Evolutionary conservation across 2,113 vertebrate species (phyloP), one percentile per base, ranked within the genome.

Genomic region (Gnathonemus longibarbis): DNA sequence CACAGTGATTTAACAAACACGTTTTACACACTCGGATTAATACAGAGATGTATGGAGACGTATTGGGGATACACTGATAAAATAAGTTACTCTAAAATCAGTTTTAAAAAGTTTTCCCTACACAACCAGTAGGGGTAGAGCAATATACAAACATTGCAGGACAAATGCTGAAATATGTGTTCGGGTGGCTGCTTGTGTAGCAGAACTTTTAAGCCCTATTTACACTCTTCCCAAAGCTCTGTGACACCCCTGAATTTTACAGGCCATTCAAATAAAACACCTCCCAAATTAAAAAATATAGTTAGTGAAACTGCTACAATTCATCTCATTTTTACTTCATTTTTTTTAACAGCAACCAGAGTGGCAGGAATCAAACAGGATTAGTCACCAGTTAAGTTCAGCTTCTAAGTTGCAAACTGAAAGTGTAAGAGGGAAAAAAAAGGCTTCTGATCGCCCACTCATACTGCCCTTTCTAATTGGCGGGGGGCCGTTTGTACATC

Each of bases 331-430:
- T 90, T 87, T 83, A 84, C 74, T 31, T 80, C 50, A 90, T 91
- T 84, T 90, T 89, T 91, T 88, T 56, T 90, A 91, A 92, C 92
- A 91, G 88, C 42, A 91, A 94, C 92, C 91, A 93, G 88, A 87
- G 89, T 93, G 91, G 89, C 89, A 91, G 89, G 89, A 91, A 93
- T 94, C 92, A 93, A 94, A 94, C 92, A 91, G 52, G 88, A 90
- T 92, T 89, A 92, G 86, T 92, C 90, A 90, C 88, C 77, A 92
- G 92, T 92, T 94, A 94, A 92, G 92, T 94, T 93, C 92, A 89
- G 91, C 91, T 91, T 93, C 94, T 95, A 95, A 91, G 84, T 92
- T 91, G 92, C 92, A 93, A 94, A 94, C 92, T 85, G 91, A 94
- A 92, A 52, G 88, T 70, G 10, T 70, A 62, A 52, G 49, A 90